Evolutionary conservation across 2,888 invertebrate species (phyloP), one percentile per base, ranked within the genome.

Genomic region (Sesamia inferens): DNA sequence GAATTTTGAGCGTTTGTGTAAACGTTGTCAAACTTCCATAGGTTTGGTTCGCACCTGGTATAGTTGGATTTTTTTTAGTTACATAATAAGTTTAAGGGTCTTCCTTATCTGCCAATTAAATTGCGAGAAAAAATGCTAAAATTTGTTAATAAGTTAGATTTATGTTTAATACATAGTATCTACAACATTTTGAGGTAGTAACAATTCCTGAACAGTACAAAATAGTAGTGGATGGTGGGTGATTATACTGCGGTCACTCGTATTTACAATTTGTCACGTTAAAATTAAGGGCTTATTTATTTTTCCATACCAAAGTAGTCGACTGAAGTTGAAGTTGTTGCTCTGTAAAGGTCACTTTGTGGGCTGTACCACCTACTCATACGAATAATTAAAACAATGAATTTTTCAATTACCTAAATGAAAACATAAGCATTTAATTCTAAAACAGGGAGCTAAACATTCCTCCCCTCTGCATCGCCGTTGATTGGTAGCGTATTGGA

Each of bases 21-120:
- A 59, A 65, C 22, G 42, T 42, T 51, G 59, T 65, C 58, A 57
- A 14, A 51, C 39, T 54, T 74, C 16, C 48, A 71, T 54, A 70
- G 42, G 54, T 61, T 61, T 63, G 22, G 58, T 79, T 31, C 13
- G 58, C 58, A 68, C 54, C 71, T 81, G 79, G 69, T 78, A 51
- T 11, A 5, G 19, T 11, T 16, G 7, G n/a, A 10, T 13, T 58
- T 71, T 58, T 71, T 54, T 44, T 58, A 14, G 13, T 14, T 16
- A 39, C 11, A 7, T 19, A 11, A 24, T 24, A 8, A 48, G 22
- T 2, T n/a, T 42, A 2, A 14, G 2, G 7, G 1, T 44, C 4
- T 47, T 51, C 5, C 1, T 14, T 65, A 51, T n/a, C 8, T n/a
- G 31, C 22, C 13, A 31, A 24, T 70, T 31, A 16, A 22, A 48